Evolutionary conservation across 2,113 vertebrate species (phyloP).

Genomic region (Centropus unirufus): DNA sequence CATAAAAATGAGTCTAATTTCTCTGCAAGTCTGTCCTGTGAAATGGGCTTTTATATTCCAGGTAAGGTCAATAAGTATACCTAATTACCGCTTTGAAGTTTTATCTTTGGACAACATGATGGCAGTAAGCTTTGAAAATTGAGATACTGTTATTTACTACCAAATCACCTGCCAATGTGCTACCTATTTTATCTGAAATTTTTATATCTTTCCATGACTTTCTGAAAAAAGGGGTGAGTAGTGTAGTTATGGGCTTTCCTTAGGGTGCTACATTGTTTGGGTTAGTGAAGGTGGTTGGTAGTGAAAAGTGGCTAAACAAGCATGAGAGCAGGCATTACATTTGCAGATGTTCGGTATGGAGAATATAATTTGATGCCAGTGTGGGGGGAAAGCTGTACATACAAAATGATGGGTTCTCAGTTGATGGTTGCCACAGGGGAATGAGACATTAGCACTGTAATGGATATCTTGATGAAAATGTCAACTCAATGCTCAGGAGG

Average conservation of each 20-base stretch:
- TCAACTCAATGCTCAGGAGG: neutral
- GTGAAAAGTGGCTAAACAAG: neutral
- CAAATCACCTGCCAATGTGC: neutral
- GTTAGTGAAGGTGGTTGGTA: neutral
- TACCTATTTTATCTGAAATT: neutral
- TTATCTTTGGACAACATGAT: neutral
- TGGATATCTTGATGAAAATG: neutral
- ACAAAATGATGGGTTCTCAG: neutral
- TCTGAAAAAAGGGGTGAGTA: neutral
- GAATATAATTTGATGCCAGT: neutral
- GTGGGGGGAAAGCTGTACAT: neutral
- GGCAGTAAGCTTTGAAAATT: neutral
- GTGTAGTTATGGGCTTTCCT: neutral
- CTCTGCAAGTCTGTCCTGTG: neutral
- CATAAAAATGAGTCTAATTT: neutral
- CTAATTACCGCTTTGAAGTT: neutral
- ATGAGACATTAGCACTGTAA: neutral
- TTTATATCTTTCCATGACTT: neutral
- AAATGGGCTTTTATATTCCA: neutral
- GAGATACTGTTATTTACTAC: neutral
- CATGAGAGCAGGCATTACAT: neutral
- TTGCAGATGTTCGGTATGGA: neutral
- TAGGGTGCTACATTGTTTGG: fast-evolving
- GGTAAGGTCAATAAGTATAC: neutral
- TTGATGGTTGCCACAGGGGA: neutral